phyloP scores from a whole-genome alignment of 2,888 invertebrate species.

The Trichogramma evanescens region DNA sequence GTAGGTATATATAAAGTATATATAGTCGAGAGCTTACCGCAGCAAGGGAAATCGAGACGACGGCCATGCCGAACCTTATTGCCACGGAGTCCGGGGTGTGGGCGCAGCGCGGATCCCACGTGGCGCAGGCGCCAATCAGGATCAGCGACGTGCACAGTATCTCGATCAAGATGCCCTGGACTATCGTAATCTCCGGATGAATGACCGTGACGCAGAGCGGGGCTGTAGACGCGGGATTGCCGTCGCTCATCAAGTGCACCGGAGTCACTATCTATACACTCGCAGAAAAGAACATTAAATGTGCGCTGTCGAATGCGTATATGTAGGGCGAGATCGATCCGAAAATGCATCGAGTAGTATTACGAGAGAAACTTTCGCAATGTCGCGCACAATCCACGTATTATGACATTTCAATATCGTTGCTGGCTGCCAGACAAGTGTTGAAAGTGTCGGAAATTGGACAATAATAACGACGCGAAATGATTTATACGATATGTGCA shows the following conservation, averaged over 20 bases:
- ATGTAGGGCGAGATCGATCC: background rate
- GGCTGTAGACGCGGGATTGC: slow-evolving; percentile 29
- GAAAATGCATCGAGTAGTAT: background rate
- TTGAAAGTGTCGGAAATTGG: too few relatives aligned
- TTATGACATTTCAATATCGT: too few relatives aligned
- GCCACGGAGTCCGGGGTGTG: slow-evolving; percentile 60
- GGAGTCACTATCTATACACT: slow-evolving; percentile 32
- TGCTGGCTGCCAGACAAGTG: too few relatives aligned
- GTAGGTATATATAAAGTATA: background rate
- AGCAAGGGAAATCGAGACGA: slow-evolving; percentile 60
- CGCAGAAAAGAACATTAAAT: background rate
- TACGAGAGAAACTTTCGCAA: background rate
- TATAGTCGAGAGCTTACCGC: slow-evolving; percentile 50
- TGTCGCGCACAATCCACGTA: too few relatives aligned
- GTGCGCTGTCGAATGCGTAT: background rate
- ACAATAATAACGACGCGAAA: too few relatives aligned
- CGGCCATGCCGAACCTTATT: slow-evolving; percentile 63
- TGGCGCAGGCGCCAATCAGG: slow-evolving; percentile 52
- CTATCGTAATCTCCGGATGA: slow-evolving; percentile 46
- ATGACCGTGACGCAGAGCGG: slow-evolving; percentile 61
- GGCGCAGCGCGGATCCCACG: slow-evolving; percentile 67
- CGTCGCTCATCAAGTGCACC: slow-evolving; percentile 30
- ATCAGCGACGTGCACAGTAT: slow-evolving; percentile 35
- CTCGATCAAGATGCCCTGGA: slow-evolving; percentile 41
- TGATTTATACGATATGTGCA: too few relatives aligned